Evolutionary conservation across 2,113 vertebrate species (phyloP).

Genomic region (Kobus ellipsiprymnus): DNA sequence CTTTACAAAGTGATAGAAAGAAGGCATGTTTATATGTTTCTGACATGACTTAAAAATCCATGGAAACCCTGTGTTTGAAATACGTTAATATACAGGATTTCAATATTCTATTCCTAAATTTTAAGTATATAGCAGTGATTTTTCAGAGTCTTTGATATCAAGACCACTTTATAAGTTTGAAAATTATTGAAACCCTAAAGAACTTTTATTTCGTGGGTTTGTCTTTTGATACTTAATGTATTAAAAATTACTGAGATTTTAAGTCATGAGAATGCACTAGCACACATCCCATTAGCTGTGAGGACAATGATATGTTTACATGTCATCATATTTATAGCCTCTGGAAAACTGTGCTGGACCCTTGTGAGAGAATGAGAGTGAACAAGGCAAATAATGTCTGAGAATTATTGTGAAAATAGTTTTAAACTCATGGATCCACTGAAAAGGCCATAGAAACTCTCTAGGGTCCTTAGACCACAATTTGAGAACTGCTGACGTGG

Average conservation of each 20-base stretch:
- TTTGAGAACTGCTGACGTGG: background rate
- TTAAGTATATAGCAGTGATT: background rate
- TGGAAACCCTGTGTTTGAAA: conserved; percentile 16
- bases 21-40: background rate
- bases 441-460: background rate
- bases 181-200: background rate
- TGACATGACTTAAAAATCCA: background rate
- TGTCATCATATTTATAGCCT: background rate
- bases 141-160: background rate
- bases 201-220: conserved; percentile 11
- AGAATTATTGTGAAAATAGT: background rate
- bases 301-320: background rate
- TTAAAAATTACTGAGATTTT: background rate
- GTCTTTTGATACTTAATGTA: background rate
- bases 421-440: background rate
- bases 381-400: background rate
- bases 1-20: conserved; percentile 4
- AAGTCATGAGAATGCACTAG: background rate
- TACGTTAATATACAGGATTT: background rate
- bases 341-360: background rate
- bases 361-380: background rate
- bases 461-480: background rate
- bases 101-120: background rate
- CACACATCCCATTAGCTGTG: background rate
- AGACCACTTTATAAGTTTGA: background rate